phyloP scores from a whole-genome alignment of 2,888 invertebrate genomes.

The Epiblema foenella region DNA sequence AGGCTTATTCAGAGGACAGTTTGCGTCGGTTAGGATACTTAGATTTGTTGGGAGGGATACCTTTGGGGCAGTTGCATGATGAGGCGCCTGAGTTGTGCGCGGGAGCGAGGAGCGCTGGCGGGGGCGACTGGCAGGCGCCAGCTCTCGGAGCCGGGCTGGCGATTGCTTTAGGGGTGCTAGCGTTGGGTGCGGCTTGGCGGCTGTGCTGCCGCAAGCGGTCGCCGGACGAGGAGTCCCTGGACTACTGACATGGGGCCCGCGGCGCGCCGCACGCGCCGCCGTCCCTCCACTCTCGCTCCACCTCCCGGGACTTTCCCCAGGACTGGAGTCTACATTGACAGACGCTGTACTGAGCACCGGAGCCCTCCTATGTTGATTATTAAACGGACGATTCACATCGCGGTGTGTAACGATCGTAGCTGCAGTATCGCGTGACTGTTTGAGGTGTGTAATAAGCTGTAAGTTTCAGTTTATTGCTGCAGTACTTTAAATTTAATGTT shows the following conservation, averaged over 20 bases:
- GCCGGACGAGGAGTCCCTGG: conserved; percentile 85
- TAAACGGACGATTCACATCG: conserved; percentile 48
- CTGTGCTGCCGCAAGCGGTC: conserved; percentile 86
- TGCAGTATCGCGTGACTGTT: conserved; percentile 34
- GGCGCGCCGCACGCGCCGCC: conserved; percentile 79
- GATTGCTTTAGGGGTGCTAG: conserved; percentile 82
- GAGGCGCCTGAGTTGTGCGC: conserved; percentile 91
- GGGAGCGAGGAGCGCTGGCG: conserved; percentile 74
- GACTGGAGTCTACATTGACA: conserved; percentile 85
- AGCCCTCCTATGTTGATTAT: conserved; percentile 65
- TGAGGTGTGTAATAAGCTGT: conserved; percentile 28
- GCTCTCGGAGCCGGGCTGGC: conserved; percentile 86
- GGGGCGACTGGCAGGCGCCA: conserved; percentile 86
- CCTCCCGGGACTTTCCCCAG: conserved; percentile 74
- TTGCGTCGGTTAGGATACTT: conserved; percentile 85
- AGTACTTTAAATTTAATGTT: conserved; percentile 31
- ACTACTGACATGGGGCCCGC: conserved; percentile 86
- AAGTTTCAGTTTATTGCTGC: conserved; percentile 38
- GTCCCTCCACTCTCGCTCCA: conserved; percentile 74
- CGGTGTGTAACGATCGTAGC: conserved; percentile 15
- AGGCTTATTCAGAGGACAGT: conserved; percentile 85
- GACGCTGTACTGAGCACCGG: conserved; percentile 78
- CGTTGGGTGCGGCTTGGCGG: conserved; percentile 85
- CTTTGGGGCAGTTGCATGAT: conserved; percentile 86
- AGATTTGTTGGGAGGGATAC: conserved; percentile 73